Percentiles rank a stretch among this genome's conserved stretches.
These are phyloP conservation scores for Muscicapa striata DNA, from an alignment of 2,797 vertebrate genomes.

Conservation along the genomic window DNA sequence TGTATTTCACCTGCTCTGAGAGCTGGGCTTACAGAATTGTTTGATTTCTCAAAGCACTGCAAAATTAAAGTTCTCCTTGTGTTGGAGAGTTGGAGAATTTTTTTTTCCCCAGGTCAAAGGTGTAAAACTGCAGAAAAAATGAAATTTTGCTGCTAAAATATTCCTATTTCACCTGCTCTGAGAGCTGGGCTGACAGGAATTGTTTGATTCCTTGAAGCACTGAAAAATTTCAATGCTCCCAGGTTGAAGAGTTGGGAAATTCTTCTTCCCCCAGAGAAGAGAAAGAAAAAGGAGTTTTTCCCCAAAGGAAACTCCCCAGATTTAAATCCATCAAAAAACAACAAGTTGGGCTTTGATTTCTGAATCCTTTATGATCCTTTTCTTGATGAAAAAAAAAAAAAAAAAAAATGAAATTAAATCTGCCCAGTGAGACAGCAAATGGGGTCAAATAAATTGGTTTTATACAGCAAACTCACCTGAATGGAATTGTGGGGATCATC, in stretches of 20 bases:
- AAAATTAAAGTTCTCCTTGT: no score
- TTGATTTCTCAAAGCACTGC: no score
- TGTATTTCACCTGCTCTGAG: no score
- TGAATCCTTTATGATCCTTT: background rate
- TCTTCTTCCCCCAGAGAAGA: background rate
- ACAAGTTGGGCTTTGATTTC: background rate
- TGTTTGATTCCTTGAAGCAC: background rate
- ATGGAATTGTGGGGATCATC: accelerated
- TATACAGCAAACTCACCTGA: accelerated
- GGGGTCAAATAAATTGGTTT: background rate
- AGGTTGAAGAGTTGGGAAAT: background rate
- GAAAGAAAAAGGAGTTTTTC: background rate
- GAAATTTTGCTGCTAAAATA: background rate
- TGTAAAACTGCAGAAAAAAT: background rate
- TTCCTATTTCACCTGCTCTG: background rate
- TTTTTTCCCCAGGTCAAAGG: background rate
- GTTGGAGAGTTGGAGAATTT: background rate
- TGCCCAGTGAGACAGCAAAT: accelerated
- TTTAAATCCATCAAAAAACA: background rate
- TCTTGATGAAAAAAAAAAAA: background rate
- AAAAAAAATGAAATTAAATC: background rate
- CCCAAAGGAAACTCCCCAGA: background rate
- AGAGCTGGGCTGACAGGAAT: background rate
- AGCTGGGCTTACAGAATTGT: no score
- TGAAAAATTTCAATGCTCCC: no score